phyloP scores from a whole-genome alignment of 1,140 invertebrate species.

The Asbolus verrucosus region DNA sequence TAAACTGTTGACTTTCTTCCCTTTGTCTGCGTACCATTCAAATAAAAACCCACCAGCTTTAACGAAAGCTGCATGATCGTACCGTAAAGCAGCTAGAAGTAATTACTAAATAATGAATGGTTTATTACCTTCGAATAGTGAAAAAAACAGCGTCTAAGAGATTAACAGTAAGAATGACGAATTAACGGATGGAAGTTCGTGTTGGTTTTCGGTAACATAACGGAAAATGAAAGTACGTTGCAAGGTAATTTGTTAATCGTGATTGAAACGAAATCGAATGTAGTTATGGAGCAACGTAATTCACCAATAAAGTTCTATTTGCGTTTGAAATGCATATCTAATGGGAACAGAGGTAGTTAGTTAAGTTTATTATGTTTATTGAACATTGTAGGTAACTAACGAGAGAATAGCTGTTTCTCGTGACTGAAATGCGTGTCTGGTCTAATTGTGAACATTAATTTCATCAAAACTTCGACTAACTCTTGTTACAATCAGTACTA shows the following conservation, averaged over 20 bases:
- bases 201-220: slow-evolving; percentile 1
- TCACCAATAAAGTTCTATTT: slow-evolving; percentile 36
- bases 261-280: slow-evolving; percentile 26
- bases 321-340: slow-evolving; percentile 26
- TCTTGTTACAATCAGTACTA: slow-evolving; percentile 40
- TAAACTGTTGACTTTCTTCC: too few relatives aligned
- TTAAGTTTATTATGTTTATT: slow-evolving; percentile 34
- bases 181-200: background rate
- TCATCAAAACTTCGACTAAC: slow-evolving; percentile 44
- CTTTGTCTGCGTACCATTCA: too few relatives aligned
- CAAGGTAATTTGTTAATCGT: slow-evolving; percentile 33
- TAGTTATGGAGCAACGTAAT: slow-evolving; percentile 15
- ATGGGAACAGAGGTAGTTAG: slow-evolving; percentile 33
- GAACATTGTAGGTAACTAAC: slow-evolving; percentile 8
- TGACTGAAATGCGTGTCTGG: slow-evolving; percentile 46
- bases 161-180: too few relatives aligned
- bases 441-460: slow-evolving; percentile 50
- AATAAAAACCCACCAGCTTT: too few relatives aligned
- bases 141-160: too few relatives aligned
- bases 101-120: too few relatives aligned
- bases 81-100: too few relatives aligned
- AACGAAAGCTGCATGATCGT: too few relatives aligned
- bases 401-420: slow-evolving; percentile 38
- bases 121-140: too few relatives aligned
- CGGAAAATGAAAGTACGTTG: slow-evolving; percentile 24